Evolutionary conservation across 1,140 invertebrate genomes (phyloP).

Genomic region (Augochlora pura): DNA sequence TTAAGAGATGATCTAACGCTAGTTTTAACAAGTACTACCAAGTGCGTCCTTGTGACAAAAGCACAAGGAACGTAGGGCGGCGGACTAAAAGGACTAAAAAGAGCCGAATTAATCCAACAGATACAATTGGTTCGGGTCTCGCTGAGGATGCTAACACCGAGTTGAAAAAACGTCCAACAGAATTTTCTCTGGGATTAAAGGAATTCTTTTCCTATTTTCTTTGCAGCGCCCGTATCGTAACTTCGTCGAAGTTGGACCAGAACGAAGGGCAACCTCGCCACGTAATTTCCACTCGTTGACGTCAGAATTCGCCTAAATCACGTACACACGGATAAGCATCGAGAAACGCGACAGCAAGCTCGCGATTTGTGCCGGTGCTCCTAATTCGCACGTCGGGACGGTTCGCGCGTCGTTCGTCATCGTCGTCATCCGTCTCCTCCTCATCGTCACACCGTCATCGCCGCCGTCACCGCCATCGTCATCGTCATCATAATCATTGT

Average conservation of each 20-base stretch:
- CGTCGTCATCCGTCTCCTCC: constrained; percentile 35
- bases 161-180: background rate
- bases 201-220: background rate
- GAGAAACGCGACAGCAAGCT: constrained; percentile 12
- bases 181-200: background rate
- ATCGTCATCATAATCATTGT: constrained; percentile 15
- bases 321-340: constrained; percentile 44
- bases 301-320: constrained; percentile 58
- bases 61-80: no score
- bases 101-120: background rate
- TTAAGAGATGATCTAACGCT: no score
- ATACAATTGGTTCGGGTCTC: background rate
- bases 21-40: no score
- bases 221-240: constrained; percentile 71
- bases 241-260: constrained; percentile 45
- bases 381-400: background rate
- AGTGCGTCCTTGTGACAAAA: no score
- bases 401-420: constrained; percentile 34
- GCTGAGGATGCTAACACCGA: background rate
- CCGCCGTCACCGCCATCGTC: constrained; percentile 20
- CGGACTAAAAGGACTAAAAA: constrained; percentile 27
- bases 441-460: constrained; percentile 23
- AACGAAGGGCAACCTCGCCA: constrained; percentile 51
- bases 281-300: constrained; percentile 62
- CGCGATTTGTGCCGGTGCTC: background rate